These are phyloP conservation scores for Plebejus melissa DNA, from an alignment of 2,888 invertebrate species.

Conservation along the genomic window DNA sequence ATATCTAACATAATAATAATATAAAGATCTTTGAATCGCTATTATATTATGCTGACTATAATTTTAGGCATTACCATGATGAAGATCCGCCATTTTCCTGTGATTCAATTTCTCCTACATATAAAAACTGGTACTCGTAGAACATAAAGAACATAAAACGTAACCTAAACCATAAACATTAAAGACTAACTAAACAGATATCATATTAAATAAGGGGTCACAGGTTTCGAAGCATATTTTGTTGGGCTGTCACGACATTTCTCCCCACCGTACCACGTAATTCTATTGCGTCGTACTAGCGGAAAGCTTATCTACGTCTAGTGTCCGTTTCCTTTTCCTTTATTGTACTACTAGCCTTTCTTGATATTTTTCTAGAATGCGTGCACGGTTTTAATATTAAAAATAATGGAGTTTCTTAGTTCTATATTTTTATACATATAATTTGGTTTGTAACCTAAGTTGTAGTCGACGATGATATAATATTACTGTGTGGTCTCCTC, in stretches of 20 bases:
- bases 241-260: conserved; percentile 27
- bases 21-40: no score
- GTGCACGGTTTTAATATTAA: background rate
- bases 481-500: no score
- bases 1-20: no score
- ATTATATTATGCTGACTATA: no score
- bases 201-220: conserved; percentile 25
- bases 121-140: background rate
- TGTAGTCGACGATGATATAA: no score
- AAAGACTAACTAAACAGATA: conserved; percentile 2
- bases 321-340: conserved; percentile 28
- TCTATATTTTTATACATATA: no score
- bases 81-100: no score
- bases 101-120: no score
- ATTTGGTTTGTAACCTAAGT: no score
- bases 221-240: conserved; percentile 19
- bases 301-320: conserved; percentile 26
- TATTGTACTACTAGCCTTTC: conserved; percentile 17
- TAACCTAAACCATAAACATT: background rate
- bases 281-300: conserved; percentile 24
- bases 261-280: conserved; percentile 23
- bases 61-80: no score
- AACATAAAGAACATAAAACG: no score
- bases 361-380: conserved; percentile 23
- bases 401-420: background rate